These are phyloP conservation scores for Tachypleus tridentatus DNA, from an alignment of 1,140 invertebrate genomes.

Conservation along the genomic window DNA sequence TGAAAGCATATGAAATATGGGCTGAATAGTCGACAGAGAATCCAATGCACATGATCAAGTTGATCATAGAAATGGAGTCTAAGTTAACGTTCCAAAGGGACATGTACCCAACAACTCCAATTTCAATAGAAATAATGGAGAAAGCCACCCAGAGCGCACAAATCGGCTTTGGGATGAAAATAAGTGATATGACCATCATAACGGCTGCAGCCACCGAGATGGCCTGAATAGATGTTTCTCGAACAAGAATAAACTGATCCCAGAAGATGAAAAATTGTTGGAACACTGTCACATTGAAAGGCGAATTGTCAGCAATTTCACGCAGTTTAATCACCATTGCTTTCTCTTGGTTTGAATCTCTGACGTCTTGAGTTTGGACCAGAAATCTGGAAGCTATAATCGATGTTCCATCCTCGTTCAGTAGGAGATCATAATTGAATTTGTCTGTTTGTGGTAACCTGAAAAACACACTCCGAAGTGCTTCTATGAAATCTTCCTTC, in stretches of 20 bases:
- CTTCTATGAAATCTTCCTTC: conserved; percentile 57
- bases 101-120: conserved; percentile 93
- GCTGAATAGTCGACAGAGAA: conserved; percentile 96
- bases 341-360: conserved; percentile 76
- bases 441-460: conserved; percentile 36
- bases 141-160: conserved; percentile 91
- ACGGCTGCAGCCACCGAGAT: conserved; percentile 80
- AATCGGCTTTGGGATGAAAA: conserved; percentile 88
- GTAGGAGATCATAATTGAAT: conserved; percentile 70
- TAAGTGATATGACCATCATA: conserved; percentile 92
- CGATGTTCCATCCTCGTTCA: conserved; percentile 55
- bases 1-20: conserved; percentile 93
- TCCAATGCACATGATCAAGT: conserved; percentile 96
- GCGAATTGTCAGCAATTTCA: conserved; percentile 58
- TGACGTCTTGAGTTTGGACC: conserved; percentile 78
- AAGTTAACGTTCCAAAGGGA: conserved; percentile 87
- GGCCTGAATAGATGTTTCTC: conserved; percentile 83
- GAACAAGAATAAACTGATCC: conserved; percentile 85
- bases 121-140: conserved; percentile 87
- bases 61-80: conserved; percentile 97
- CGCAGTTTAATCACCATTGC: conserved; percentile 74
- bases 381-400: conserved; percentile 74
- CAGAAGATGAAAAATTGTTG: conserved; percentile 93
- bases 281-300: conserved; percentile 75
- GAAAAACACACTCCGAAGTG: conserved; percentile 53